Base-by-base conservation (phyloP, 2,888 invertebrate genomes). In the Mactromeris polynyma region DNA sequence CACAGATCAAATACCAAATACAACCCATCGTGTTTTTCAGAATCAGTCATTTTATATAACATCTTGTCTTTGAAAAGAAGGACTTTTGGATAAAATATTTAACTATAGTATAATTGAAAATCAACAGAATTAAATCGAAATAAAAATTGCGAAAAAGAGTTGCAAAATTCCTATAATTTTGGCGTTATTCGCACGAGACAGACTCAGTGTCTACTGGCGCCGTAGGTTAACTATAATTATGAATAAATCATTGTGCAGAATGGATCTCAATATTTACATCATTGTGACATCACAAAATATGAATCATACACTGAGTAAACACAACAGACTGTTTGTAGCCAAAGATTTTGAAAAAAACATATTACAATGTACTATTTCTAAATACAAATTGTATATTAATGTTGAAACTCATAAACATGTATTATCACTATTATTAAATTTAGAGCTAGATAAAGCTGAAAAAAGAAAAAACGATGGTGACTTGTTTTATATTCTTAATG, bases 211-310 rank as follows among this genome's bases (percentile, higher is more conserved):
- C 73, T 73, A 36, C 36, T 19, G 17, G 9, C 2, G 36, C 36
- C 36, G n/a, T 73, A 33, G 19, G 36, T 73, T 33, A 73, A 73
- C 73, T 73, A 33, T 73, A 73, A 73, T 73, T 73, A 73, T 73
- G 73, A 73, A 73, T 73, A 73, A 33, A 73, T 73, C 73, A 73
- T 73, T 73, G 6, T 33, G 33, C 14, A 73, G 11, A 33, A 73
- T 36, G 33, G 73, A 36, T 17, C 26, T 73, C 36, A 33, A 26
- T 33, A 73, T 73, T 73, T 73, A 73, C 33, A 73, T 11, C 33
- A 33, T 33, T 36, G 73, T 73, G 73, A 73, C 73, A 36, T 73
- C n/a, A 36, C 17, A 36, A 73, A 36, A 17, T 73, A 73, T 73
- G 73, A 73, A 33, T 73, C 73, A 73, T 31, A 73, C 11, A 64